These are phyloP conservation scores for Stegana nigrithorax DNA, from an alignment of 2,888 invertebrate genomes.

Conservation along the genomic window DNA sequence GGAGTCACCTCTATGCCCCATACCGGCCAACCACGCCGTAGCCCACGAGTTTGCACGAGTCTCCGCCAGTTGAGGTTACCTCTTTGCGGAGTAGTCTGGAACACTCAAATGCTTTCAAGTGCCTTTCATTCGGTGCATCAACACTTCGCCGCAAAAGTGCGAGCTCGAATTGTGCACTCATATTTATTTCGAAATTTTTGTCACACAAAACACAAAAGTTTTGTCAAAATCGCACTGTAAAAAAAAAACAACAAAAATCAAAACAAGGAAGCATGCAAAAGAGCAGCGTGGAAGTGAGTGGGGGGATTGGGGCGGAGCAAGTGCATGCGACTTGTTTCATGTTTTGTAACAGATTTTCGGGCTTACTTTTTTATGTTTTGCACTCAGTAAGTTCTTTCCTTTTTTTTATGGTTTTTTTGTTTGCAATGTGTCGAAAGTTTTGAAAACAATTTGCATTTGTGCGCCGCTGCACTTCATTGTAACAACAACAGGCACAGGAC, in stretches of 20 bases:
- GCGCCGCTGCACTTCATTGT: background rate
- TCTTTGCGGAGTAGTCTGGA: slow-evolving; percentile 9
- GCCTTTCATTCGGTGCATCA: slow-evolving; percentile 50
- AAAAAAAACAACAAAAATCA: too few species aligned
- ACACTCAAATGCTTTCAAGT: slow-evolving; percentile 61
- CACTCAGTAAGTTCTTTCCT: background rate
- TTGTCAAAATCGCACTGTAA: too few species aligned
- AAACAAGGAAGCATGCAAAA: too few species aligned
- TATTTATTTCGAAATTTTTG: slow-evolving; percentile 36
- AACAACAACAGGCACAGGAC: background rate
- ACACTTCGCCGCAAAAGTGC: too few species aligned
- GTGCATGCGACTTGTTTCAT: background rate
- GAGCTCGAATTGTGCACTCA: slow-evolving; percentile 36
- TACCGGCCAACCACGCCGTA: too few species aligned
- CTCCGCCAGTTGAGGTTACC: background rate
- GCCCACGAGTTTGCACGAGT: too few species aligned
- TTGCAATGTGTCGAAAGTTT: background rate
- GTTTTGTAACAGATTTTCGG: background rate
- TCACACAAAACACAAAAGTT: background rate
- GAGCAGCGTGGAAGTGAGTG: too few species aligned
- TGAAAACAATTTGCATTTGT: background rate
- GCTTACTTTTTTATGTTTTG: too few species aligned
- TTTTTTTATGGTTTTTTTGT: background rate
- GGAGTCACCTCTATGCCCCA: background rate
- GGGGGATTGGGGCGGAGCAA: background rate